Conservation (phyloP, 2,888 invertebrate species). For the Volucella inflata region DNA sequence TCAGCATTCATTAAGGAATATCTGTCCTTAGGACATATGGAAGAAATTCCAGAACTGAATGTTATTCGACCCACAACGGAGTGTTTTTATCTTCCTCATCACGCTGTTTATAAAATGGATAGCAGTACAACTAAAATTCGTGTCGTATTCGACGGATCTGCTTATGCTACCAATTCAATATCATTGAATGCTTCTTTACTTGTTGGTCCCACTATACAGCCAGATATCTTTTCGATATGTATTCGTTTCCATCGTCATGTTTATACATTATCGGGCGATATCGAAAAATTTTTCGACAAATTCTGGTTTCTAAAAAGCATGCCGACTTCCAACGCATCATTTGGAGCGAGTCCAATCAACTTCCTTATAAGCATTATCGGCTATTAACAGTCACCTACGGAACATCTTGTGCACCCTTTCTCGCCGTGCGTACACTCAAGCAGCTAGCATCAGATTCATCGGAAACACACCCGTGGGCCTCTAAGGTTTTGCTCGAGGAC, state of each 20-base stretch:
- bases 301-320: too few species aligned
- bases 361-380: constrained; percentile 56
- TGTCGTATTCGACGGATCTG: constrained; percentile 8
- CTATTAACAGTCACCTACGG: constrained; percentile 66
- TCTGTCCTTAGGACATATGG: neutral
- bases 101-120: neutral
- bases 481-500: constrained; percentile 47
- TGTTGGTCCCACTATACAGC: neutral
- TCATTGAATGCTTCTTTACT: too few species aligned
- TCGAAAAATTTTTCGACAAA: constrained; percentile 9
- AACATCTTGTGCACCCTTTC: constrained; percentile 57
- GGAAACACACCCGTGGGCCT: constrained; percentile 44
- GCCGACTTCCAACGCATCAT: too few species aligned
- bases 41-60: neutral
- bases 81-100: neutral
- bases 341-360: too few species aligned
- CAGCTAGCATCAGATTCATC: constrained; percentile 54
- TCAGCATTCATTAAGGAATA: neutral
- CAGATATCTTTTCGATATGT: constrained; percentile 1
- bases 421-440: constrained; percentile 57
- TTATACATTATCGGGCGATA: constrained; percentile 6
- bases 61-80: neutral
- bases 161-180: neutral
- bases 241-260: neutral
- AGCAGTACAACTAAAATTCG: too few species aligned